Evolutionary conservation across 1,140 invertebrate species (phyloP), one percentile per base, ranked within the genome.

Genomic region (Callitettix versicolor): DNA sequence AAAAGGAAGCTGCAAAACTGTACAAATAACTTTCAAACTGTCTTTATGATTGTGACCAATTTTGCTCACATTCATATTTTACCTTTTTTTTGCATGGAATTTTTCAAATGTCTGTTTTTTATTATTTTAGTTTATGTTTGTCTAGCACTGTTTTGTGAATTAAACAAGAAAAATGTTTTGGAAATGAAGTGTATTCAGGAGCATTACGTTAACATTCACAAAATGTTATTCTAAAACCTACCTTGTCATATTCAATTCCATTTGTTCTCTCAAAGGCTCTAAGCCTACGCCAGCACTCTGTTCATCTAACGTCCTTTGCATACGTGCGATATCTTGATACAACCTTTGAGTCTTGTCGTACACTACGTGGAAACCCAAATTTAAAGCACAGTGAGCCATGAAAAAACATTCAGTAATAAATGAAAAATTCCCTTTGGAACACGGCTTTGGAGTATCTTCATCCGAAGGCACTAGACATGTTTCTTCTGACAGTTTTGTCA

Each of bases 341-440:
- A 77, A 71, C 11, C 73, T 73, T 50, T 80, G 74, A 44, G 91
- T 73, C 62, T 85, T 85, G 58, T 93, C 89, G 26, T 88, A 77
- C 33, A 86, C 78, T 15, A 90, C 84, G 43, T 85, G 77, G 63
- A 88, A 85, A 33, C 91, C 87, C 51, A 95, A 74, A 67, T 91
- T 82, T 24, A 95, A 74, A 50, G 86, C 81, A 63, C 85, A 83
- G 65, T 97, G 92, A 3, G 89, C 84, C 71, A 94, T 75, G 68
- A 84, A 95, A 70, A 95, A 96, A 64, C 87, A 86, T 67, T 95
- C 88, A 0, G 88, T 93, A 1, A 91, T 81, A 70, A 96, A 96
- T 66, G 82, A 88, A 63, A 81, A 89, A 18, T 56, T 52, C 12
- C 71, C 73, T 0, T 80, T 74, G 5, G 81, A 76, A 0, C 73